Evolutionary conservation across 2,797 vertebrate genomes (phyloP), one percentile per base, ranked within the genome.

Genomic region (Oreortyx pictus): DNA sequence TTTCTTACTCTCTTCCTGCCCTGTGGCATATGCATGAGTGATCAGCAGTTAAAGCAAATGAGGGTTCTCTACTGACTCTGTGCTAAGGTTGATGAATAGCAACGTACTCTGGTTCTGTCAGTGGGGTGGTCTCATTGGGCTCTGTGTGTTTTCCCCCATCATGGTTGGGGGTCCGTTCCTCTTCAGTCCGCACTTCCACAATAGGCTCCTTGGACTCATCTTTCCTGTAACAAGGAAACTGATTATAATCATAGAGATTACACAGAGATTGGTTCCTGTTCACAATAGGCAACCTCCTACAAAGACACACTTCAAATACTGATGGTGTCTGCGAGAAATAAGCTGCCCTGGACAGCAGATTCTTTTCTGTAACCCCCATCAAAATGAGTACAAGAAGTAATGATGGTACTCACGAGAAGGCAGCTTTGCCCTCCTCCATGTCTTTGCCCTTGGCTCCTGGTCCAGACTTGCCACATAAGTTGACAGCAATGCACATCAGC

Each of bases 181-280:
- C 99, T 95, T 99, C 99, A 0, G 98, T 99, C 82, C 98, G 98
- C 89, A 99, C 99, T 94, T 99, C 99, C 82, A 99, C 99, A 31
- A 99, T 99, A 9, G 99, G 99, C 97, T 99, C 99, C 97, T 99
- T 99, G 84, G 99, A 99, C 78, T 99, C 99, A 7, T 99, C 99
- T 96, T 99, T 99, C 96, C 99, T 99, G 98, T 91, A 93, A 94
- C 31, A 72, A 88, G 59, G 82, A 70, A 91, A 94, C n/a, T 54
- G 17, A 31, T 54, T 54, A 31, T 27, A 31, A 54, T 54, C 29
- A 18, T 6, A 18, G 27, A 54, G 52, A 54, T 54, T 23, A 23
- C 64, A 62, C 3, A 9, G 33, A 61, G 3, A n/a, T 67, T 22
- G 65, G 35, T 29, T 60, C 68, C 86, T 13, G 10, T 43, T 43